These are phyloP conservation scores for Allacma fusca DNA, from an alignment of 2,888 invertebrate species.

Conservation along the genomic window DNA sequence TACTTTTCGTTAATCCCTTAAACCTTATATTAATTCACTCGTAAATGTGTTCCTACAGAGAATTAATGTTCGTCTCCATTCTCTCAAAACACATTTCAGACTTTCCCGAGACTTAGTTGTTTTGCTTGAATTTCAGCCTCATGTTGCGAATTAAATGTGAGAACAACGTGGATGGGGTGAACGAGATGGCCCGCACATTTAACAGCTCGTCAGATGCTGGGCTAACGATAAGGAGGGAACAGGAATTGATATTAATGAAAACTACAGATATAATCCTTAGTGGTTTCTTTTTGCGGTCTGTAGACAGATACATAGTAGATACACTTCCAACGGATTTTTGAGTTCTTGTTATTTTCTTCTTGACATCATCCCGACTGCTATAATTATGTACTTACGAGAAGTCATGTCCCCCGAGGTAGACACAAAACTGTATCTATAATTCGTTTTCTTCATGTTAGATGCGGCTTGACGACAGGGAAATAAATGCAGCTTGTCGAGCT, in stretches of 20 bases:
- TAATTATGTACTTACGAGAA: too few relatives aligned
- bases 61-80: neutral
- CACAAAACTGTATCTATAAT: too few relatives aligned
- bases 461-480: too few relatives aligned
- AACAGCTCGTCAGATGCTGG: neutral
- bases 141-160: constrained; percentile 32
- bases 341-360: too few relatives aligned
- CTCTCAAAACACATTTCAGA: neutral
- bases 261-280: neutral
- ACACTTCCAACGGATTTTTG: too few relatives aligned
- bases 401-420: too few relatives aligned
- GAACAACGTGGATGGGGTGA: neutral
- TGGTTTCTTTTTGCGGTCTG: too few relatives aligned
- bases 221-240: neutral
- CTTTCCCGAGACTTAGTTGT: constrained; percentile 13
- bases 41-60: neutral
- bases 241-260: neutral
- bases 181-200: neutral
- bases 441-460: too few relatives aligned
- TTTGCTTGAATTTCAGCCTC: constrained; percentile 27
- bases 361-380: too few relatives aligned
- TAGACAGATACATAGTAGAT: too few relatives aligned
- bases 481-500: too few relatives aligned
- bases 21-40: too few relatives aligned
- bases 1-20: neutral